Conservation (phyloP, 2,888 invertebrate species). For the Acanthococcus lagerstroemiae region DNA sequence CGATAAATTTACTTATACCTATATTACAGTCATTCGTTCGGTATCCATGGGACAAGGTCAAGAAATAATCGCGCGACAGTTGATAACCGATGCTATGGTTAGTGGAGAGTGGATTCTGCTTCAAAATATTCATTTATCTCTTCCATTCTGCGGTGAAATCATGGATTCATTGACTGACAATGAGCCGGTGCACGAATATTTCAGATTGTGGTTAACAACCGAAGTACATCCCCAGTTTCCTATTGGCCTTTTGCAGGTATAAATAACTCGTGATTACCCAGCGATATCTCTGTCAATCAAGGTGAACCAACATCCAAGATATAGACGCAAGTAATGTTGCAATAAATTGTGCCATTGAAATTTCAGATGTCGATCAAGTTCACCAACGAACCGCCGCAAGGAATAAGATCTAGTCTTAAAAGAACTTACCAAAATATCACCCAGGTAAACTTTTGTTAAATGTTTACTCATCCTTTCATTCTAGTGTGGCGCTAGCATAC, state of each 20-base stretch:
- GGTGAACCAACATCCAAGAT: no score
- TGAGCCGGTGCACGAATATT: constrained; percentile 68
- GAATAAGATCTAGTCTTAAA: constrained; percentile 84
- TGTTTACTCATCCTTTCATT: no score
- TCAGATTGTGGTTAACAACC: constrained; percentile 88
- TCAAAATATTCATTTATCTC: constrained; percentile 91
- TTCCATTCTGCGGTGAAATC: constrained; percentile 85
- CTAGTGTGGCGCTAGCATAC: no score
- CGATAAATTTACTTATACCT: neutral
- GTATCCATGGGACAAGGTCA: constrained; percentile 99
- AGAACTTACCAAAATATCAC: constrained; percentile 83
- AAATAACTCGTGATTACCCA: no score
- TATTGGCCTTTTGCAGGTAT: constrained; percentile 57
- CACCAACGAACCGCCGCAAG: constrained; percentile 95
- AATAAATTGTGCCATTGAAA: no score
- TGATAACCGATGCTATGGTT: constrained; percentile 60
- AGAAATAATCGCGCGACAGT: constrained; percentile 71
- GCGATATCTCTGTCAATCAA: no score
- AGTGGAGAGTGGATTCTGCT: constrained; percentile 85
- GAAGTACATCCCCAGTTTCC: constrained; percentile 90
- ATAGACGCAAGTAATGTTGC: no score
- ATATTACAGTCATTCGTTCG: constrained; percentile 56
- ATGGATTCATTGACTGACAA: constrained; percentile 81
- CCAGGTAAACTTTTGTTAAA: no score
- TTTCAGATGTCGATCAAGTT: constrained; percentile 91